These are phyloP conservation scores for Pecten maximus DNA, from an alignment of 2,888 invertebrate genomes.

Conservation along the genomic window DNA sequence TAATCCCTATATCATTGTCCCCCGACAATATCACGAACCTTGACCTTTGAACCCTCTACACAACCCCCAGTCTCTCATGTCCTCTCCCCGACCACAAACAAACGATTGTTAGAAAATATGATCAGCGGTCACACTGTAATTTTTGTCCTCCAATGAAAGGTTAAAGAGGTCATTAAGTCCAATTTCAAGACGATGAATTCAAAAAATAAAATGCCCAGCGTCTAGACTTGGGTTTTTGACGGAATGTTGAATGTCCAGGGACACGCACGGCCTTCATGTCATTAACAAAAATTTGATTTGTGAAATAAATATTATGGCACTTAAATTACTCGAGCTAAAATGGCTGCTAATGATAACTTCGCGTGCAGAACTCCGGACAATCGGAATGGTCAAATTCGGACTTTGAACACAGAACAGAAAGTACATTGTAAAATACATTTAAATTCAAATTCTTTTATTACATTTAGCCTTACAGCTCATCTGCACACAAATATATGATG, in stretches of 20 bases:
- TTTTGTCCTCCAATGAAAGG: background rate
- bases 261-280: background rate
- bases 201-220: background rate
- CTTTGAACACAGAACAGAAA: too few species aligned
- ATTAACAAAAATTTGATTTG: background rate
- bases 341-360: too few species aligned
- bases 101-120: background rate
- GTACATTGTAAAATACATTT: too few species aligned
- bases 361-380: too few species aligned
- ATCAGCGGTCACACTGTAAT: background rate
- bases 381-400: too few species aligned
- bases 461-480: too few species aligned
- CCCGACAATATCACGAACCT: background rate
- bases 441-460: too few species aligned
- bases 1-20: conserved; percentile 2
- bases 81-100: background rate
- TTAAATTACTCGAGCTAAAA: too few species aligned
- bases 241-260: background rate
- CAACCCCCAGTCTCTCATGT: background rate
- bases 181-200: background rate
- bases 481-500: too few species aligned
- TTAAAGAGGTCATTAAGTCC: background rate
- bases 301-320: too few species aligned
- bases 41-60: background rate
- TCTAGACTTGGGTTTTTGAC: background rate